Base-by-base conservation (phyloP, 2,888 invertebrate genomes). In the Phorcus lineatus region DNA sequence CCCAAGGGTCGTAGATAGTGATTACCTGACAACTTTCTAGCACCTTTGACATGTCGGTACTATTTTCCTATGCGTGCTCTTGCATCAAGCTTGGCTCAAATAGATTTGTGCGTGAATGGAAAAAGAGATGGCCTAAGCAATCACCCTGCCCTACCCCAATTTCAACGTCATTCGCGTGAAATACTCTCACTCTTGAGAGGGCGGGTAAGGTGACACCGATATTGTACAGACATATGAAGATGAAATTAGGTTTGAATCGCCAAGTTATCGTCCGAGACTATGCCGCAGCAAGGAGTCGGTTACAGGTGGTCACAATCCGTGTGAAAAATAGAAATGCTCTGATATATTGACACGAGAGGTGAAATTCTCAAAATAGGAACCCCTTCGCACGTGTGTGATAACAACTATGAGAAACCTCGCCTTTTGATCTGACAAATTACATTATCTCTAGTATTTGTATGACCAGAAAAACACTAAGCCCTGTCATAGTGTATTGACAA, bases 41-140 rank as follows among this genome's bases (percentile, higher is more conserved):
- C 62, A 62, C 62, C 62, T 62, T 62, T 62, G 62, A 62, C 62
- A 62, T 62, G 62, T 62, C 28, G 28, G 62, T 62, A 62, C 62
- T 62, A 62, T 62, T 62, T 62, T 62, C 62, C 62, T 62, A 62
- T 28, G 62, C 62, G 62, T 62, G 62, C 19, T 62, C 62, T 62
- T 62, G 62, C 62, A 62, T 62, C 62, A 16, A 62, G 24, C 24
- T 62, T 2, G n/a, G 24, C 28, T 62, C 28, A 62, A 62, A 19
- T 19, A 62, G 62, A 13, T 22, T 24, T 22, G 28, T 28, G 28
- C 62, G 28, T 62, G 24, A 62, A 62, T 28, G 28, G 62, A 62
- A 62, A 62, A 62, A 24, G 62, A 24, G 28, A 62, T 24, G 62
- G 28, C 62, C 62, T 62, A 62, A 62, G 62, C 62, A 17, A 24